Percentiles rank a stretch among this genome's conserved stretches.
phyloP scores from a whole-genome alignment of 2,113 vertebrate species.

The Cavia aperea region DNA sequence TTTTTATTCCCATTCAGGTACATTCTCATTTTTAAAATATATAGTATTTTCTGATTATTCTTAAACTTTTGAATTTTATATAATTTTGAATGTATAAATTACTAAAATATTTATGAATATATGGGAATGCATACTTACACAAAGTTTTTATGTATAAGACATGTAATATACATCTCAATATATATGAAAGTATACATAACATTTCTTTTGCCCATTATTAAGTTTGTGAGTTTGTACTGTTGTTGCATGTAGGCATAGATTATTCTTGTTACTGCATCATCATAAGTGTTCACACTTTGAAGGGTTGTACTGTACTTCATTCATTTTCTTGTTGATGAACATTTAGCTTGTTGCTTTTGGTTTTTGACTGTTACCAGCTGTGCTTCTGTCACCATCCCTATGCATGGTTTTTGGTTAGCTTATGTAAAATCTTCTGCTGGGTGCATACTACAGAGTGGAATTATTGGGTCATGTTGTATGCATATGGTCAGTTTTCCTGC shows the following conservation, averaged over 20 bases:
- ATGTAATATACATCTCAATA: background rate
- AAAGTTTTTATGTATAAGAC: background rate
- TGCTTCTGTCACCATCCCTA: background rate
- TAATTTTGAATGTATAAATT: slow-evolving; percentile 12
- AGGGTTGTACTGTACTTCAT: background rate
- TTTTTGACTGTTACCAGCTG: background rate
- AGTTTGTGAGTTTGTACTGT: background rate
- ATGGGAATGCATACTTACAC: background rate
- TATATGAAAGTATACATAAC: background rate
- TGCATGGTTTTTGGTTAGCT: background rate
- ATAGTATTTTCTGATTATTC: slow-evolving; percentile 16
- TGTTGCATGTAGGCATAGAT: background rate
- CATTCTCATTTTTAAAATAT: slow-evolving; percentile 27
- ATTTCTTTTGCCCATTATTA: background rate
- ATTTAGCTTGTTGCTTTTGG: slow-evolving; percentile 9
- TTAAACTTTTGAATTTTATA: slow-evolving; percentile 33
- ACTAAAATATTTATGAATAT: slow-evolving; percentile 19
- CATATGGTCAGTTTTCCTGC: background rate
- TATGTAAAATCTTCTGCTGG: background rate
- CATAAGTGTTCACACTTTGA: background rate
- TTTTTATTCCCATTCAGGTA: background rate
- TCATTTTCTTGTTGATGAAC: background rate
- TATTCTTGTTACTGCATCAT: background rate
- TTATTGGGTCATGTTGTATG: background rate
- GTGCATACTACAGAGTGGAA: background rate